A percentile compares a stretch with the other conserved stretches of the same genome.
phyloP scores from a whole-genome alignment of 1,140 invertebrate genomes.

The Procambarus virginalis region DNA sequence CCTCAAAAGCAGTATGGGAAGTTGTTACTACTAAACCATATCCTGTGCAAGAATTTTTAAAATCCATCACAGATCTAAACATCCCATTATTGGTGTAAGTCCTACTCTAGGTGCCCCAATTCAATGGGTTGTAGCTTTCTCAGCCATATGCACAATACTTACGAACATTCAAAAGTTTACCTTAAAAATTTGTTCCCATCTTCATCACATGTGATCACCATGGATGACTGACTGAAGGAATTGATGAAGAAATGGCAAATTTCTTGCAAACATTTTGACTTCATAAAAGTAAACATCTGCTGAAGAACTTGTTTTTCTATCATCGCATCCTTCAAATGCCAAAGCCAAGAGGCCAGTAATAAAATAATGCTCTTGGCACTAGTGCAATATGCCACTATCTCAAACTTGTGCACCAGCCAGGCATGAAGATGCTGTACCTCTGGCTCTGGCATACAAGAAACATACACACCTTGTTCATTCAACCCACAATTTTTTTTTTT shows the following conservation, averaged over 20 bases:
- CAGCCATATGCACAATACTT: constrained; percentile 31
- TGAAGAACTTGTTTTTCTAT: neutral
- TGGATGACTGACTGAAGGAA: constrained; percentile 28
- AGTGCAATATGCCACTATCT: constrained; percentile 21
- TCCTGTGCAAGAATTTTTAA: neutral
- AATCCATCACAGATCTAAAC: neutral
- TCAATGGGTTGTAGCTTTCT: constrained; percentile 35
- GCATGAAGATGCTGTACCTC: constrained; percentile 17
- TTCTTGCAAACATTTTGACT: neutral
- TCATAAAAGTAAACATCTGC: neutral
- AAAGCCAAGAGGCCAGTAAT: constrained; percentile 19
- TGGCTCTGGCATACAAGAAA: constrained; percentile 33
- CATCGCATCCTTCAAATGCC: constrained; percentile 17
- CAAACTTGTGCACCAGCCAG: constrained; percentile 46
- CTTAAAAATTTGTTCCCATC: constrained; percentile 55
- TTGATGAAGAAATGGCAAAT: neutral
- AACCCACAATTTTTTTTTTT: constrained; percentile 18
- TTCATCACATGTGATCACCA: constrained; percentile 51
- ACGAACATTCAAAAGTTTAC: constrained; percentile 39
- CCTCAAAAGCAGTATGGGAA: neutral
- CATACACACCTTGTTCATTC: constrained; percentile 61
- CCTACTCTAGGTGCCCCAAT: constrained; percentile 26
- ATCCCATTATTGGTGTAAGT: constrained; percentile 19
- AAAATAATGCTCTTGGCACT: constrained; percentile 32
- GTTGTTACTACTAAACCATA: neutral